These are phyloP conservation scores for Melanargia galathea DNA, from an alignment of 2,888 invertebrate species.

Conservation along the genomic window DNA sequence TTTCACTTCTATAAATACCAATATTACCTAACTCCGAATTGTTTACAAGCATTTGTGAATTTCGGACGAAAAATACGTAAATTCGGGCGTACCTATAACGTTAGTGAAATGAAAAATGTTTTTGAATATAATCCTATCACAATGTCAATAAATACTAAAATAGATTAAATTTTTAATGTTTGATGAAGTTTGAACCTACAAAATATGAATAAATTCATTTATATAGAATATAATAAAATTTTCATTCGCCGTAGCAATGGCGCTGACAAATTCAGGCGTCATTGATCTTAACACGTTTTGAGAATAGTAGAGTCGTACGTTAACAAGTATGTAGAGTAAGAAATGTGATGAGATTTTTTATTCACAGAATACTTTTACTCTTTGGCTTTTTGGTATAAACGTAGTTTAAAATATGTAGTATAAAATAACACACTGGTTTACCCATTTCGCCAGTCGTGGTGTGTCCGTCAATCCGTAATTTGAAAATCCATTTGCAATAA, in stretches of 20 bases:
- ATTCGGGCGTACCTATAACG: neutral
- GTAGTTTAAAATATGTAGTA: neutral
- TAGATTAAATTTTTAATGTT: neutral
- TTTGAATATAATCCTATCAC: neutral
- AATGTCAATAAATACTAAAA: neutral
- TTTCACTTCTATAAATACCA: neutral
- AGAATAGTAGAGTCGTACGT: neutral
- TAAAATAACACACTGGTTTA: neutral
- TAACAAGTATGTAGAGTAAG: neutral
- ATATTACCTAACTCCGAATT: neutral
- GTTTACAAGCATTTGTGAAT: neutral
- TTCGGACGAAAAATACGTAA: neutral
- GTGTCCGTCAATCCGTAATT: neutral
- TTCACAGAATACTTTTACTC: neutral
- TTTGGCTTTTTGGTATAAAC: neutral
- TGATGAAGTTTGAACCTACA: neutral
- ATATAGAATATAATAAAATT: neutral
- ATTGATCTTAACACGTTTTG: slow-evolving; percentile 7
- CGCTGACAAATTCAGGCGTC: neutral
- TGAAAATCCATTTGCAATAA: neutral
- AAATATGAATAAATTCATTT: neutral
- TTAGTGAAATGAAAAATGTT: neutral
- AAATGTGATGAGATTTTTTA: neutral
- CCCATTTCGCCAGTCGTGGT: neutral
- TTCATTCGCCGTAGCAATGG: neutral